phyloP scores from a whole-genome alignment of 2,888 invertebrate genomes.

The Troides oblongomaculatus region DNA sequence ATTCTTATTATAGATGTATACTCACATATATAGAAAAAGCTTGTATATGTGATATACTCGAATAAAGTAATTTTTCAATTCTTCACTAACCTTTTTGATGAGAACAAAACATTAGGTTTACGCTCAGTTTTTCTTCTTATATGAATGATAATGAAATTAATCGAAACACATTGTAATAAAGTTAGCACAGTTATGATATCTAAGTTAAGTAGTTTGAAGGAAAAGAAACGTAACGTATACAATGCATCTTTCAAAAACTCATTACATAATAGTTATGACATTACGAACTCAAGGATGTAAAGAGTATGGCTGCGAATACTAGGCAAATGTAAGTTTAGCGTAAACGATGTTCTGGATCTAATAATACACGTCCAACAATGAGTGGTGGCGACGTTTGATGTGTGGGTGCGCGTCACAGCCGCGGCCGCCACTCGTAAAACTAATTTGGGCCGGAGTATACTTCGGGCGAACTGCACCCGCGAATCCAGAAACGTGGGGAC shows the following conservation, averaged over 20 bases:
- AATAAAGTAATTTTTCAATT: no score
- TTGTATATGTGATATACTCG: no score
- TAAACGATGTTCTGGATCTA: slow-evolving; percentile 60
- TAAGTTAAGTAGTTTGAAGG: no score
- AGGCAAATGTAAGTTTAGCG: slow-evolving; percentile 56
- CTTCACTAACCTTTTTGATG: no score
- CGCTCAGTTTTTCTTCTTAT: no score
- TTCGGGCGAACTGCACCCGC: slow-evolving; percentile 49
- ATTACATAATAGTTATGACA: slow-evolving; percentile 37
- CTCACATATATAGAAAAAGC: neutral
- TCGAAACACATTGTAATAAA: no score
- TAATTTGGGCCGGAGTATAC: slow-evolving; percentile 64
- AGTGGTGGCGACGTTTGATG: slow-evolving; percentile 62
- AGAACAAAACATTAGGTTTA: no score
- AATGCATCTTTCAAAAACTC: neutral
- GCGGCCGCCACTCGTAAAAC: slow-evolving; percentile 69
- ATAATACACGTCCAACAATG: slow-evolving; percentile 76
- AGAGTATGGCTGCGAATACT: slow-evolving; percentile 65
- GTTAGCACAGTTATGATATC: no score
- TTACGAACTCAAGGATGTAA: slow-evolving; percentile 17
- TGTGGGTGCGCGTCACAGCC: slow-evolving; percentile 64
- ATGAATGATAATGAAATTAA: no score
- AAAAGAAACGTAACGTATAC: neutral
- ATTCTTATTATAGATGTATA: slow-evolving; percentile 21
- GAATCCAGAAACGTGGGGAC: slow-evolving; percentile 43